A percentile compares a stretch with the other conserved stretches of the same genome.
phyloP scores from a whole-genome alignment of 2,113 vertebrate genomes.

The Platycercus adscitus region DNA sequence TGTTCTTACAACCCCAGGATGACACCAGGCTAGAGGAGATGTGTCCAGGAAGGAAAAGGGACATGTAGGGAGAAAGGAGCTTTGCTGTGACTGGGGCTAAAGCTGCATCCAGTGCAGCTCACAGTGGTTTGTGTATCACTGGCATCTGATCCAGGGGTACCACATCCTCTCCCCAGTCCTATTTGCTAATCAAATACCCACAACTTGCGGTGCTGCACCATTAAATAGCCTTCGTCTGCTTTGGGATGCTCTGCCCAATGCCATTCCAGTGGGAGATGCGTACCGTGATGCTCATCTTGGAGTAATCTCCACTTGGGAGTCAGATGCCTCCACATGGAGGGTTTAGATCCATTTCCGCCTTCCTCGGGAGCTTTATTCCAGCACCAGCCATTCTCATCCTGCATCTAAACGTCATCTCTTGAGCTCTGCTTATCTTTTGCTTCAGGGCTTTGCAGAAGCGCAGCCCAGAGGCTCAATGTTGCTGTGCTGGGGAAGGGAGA shows the following conservation, averaged over 20 bases:
- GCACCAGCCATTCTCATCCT: neutral
- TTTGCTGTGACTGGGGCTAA: neutral
- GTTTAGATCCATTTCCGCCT: neutral
- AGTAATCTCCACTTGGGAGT: neutral
- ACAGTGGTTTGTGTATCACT: neutral
- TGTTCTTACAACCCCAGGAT: neutral
- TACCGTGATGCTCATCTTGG: accelerated
- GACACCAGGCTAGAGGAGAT: neutral
- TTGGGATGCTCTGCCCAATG: neutral
- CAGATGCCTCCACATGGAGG: neutral
- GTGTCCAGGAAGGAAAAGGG: neutral
- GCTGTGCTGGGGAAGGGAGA: neutral
- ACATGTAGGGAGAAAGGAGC: neutral
- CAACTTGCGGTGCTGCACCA: neutral
- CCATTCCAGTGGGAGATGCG: neutral
- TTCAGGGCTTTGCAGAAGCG: neutral
- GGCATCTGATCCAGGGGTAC: neutral
- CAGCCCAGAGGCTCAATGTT: accelerated
- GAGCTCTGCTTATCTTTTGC: neutral
- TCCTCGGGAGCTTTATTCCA: neutral
- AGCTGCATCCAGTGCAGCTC: neutral
- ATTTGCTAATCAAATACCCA: neutral
- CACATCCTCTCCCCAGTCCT: neutral
- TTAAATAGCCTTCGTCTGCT: neutral
- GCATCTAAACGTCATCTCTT: accelerated